Conservation (phyloP, 2,113 vertebrate species). For the Cettia cetti region DNA sequence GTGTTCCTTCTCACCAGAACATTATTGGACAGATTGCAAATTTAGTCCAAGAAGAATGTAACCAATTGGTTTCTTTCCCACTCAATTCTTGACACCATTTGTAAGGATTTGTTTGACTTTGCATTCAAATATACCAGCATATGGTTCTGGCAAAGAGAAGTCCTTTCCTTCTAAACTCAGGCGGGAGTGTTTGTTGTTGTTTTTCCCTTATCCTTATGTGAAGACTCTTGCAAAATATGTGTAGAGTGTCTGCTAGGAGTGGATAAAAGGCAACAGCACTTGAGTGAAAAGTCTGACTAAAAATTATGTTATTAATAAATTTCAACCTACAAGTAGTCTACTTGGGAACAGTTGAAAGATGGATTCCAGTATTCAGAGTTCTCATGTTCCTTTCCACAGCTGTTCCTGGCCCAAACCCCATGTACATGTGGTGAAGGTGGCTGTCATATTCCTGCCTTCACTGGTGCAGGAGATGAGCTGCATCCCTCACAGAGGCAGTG, state of each 20-base stretch:
- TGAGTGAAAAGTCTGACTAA: background rate
- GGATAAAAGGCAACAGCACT: background rate
- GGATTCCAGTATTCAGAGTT: background rate
- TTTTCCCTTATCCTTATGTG: background rate
- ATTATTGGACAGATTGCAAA: background rate
- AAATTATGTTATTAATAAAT: background rate
- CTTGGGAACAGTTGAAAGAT: background rate
- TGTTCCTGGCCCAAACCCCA: background rate
- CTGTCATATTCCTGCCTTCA: background rate
- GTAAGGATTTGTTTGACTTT: conserved; percentile 2
- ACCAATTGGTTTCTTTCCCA: background rate
- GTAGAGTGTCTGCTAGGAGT: background rate
- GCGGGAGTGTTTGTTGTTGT: background rate
- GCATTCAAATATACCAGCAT: background rate
- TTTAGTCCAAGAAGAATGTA: background rate
- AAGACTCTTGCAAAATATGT: background rate
- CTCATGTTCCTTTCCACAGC: background rate
- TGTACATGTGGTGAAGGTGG: background rate
- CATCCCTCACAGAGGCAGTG: background rate
- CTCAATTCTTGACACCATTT: background rate
- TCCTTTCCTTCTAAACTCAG: background rate
- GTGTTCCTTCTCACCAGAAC: background rate
- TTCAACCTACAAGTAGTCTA: background rate
- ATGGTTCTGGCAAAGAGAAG: background rate
- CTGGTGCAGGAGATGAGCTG: background rate